Conservation (phyloP, 1,140 invertebrate genomes). For the Sarcophaga peregrina region DNA sequence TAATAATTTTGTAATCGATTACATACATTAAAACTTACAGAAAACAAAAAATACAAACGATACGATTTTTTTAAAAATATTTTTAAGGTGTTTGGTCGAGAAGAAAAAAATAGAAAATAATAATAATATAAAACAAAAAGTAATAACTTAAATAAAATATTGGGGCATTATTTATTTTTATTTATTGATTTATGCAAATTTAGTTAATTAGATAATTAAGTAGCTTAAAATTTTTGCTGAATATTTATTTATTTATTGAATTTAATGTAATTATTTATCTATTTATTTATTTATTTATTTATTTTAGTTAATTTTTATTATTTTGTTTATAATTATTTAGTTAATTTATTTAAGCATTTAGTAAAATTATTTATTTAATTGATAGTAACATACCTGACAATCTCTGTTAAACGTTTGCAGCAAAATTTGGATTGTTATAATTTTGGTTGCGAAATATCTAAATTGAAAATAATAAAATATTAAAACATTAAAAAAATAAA, state of each 20-base stretch:
- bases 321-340: constrained; percentile 15
- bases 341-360: constrained; percentile 31
- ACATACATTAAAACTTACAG: neutral
- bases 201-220: neutral
- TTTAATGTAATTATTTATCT: neutral
- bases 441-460: neutral
- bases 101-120: neutral
- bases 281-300: constrained; percentile 14
- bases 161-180: neutral
- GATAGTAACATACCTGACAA: neutral
- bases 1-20: neutral
- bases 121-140: neutral
- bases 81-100: constrained; percentile 13
- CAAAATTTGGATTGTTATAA: neutral
- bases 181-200: neutral
- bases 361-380: constrained; percentile 18
- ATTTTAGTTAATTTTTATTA: constrained; percentile 26
- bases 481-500: neutral
- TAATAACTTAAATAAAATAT: neutral
- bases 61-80: too few relatives aligned
- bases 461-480: neutral
- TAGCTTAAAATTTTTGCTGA: neutral
- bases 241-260: constrained; percentile 34
- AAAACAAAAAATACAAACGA: too few relatives aligned
- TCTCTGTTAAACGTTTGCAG: neutral